Evolutionary conservation across 2,797 vertebrate genomes (phyloP), one percentile per base, ranked within the genome.

Genomic region (Brachyrhaphis roseni): DNA sequence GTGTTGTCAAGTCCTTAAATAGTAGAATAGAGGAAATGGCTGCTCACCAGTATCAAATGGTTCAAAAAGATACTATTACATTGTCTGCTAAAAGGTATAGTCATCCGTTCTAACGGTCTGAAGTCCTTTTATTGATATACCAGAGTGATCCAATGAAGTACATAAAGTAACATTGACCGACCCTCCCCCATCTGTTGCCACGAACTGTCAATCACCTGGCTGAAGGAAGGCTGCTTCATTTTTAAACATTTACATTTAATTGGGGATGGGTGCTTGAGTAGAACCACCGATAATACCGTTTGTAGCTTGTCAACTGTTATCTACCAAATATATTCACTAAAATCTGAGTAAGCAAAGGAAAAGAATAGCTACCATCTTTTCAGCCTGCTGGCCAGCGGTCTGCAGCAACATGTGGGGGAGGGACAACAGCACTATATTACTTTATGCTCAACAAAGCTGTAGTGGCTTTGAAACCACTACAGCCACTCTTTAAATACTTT

Each of bases 1-100:
- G n/a, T 78, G 28, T 72, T 43, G 49, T 79, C 46, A 23, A 47
- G 73, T 66, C 49, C 82, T 74, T 49, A 0, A 74, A 77, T 51
- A 74, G 18, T 39, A 18, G n/a, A 3, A 43, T 72, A 53, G 77
- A 81, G 23, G 18, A 36, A 39, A 66, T 36, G 34, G 18, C 13
- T 64, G 45, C 41, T 57, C 47, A 46, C 28, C 6, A 26, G 23
- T 2, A 57, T 75, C 72, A 51, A 57, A 80, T 70, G 39, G 66
- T n/a, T 43, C 12, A 70, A n/a, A 70, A 70, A n/a, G 39, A 26
- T n/a, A 26, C 20, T 34, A 23, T 41, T 68, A 41, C 36, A 26
- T 41, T 11, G 41, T 41, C 23, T n/a, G 36, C 18, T 68, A 41
- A 26, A 5, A 41, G 10, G 23, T 68, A 5, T 34, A 23, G 5